These are phyloP conservation scores for Pelecanoides urinatrix DNA, from an alignment of 2,113 vertebrate genomes.

Conservation along the genomic window DNA sequence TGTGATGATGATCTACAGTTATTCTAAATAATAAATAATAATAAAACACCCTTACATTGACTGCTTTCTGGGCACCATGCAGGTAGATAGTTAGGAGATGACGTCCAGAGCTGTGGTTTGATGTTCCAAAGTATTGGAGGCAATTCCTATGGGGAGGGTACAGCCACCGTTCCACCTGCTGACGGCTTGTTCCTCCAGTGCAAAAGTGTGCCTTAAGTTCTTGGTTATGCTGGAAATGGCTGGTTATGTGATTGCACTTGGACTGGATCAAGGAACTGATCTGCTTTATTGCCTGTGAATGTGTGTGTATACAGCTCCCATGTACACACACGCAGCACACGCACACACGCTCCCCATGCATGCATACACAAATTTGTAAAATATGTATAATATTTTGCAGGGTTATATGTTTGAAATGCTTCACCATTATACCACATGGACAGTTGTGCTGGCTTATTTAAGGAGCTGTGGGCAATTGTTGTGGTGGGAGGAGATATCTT, in stretches of 20 bases:
- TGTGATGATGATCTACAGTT: background rate
- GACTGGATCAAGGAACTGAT: background rate
- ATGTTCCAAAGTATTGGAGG: background rate
- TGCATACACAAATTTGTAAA: background rate
- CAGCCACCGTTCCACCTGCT: background rate
- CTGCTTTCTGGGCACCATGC: background rate
- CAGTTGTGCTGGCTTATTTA: background rate
- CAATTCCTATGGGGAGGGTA: background rate
- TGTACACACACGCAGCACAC: accelerated
- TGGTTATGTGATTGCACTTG: background rate
- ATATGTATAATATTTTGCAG: background rate
- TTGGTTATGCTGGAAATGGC: background rate
- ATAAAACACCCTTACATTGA: background rate
- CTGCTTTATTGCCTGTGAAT: background rate
- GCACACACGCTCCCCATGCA: too few relatives aligned
- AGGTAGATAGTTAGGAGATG: background rate
- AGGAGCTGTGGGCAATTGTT: background rate
- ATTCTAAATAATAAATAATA: too few relatives aligned
- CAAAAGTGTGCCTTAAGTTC: background rate
- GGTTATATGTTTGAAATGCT: background rate
- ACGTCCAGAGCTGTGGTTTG: background rate
- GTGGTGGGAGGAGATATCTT: background rate
- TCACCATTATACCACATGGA: background rate
- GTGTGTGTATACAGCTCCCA: background rate
- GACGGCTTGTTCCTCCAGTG: background rate